A percentile compares a stretch with the other conserved stretches of the same genome.
These are phyloP conservation scores for Lontra canadensis DNA, from an alignment of 2,113 vertebrate genomes.

Conservation along the genomic window DNA sequence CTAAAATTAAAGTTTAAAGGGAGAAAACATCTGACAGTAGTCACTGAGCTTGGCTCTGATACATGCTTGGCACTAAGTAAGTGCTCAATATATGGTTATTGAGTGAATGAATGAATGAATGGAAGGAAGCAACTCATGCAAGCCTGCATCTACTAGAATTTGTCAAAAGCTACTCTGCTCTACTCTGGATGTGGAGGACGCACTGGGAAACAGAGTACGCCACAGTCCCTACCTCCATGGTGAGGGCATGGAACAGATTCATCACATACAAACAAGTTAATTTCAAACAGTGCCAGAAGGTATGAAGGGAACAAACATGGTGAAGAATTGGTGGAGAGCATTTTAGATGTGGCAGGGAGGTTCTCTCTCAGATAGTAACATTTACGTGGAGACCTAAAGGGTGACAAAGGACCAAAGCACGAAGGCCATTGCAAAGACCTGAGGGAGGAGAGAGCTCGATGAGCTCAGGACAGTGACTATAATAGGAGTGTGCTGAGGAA, in stretches of 20 bases:
- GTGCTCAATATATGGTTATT: background rate
- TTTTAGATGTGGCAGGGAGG: background rate
- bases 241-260: background rate
- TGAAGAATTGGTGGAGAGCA: background rate
- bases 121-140: background rate
- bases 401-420: background rate
- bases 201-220: background rate
- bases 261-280: background rate
- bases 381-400: background rate
- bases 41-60: background rate
- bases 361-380: background rate
- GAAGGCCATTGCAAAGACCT: background rate
- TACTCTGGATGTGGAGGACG: background rate
- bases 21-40: background rate
- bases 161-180: background rate
- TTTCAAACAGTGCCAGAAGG: background rate
- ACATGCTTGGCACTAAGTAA: background rate
- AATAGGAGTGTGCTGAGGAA: background rate
- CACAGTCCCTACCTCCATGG: background rate
- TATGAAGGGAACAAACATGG: background rate
- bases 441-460: background rate
- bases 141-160: background rate
- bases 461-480: background rate
- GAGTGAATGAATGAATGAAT: background rate
- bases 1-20: background rate